Conservation (phyloP, 2,113 vertebrate species). For the Thamnophis sirtalis region DNA sequence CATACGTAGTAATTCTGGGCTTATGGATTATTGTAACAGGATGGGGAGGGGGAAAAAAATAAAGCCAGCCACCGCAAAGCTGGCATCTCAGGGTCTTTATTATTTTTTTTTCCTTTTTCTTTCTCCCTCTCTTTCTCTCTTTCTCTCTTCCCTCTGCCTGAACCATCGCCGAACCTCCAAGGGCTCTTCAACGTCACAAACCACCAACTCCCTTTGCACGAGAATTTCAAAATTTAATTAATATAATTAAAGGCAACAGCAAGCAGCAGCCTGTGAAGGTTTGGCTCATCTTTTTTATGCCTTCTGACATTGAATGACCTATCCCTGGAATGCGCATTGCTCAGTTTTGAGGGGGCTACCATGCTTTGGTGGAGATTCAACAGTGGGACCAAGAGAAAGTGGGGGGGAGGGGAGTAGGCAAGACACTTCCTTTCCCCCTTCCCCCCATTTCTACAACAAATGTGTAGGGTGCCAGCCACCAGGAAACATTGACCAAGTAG, state of each 20-base stretch:
- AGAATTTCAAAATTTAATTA: slow-evolving; percentile 94
- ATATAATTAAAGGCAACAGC: slow-evolving; percentile 97
- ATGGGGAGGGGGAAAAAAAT: slow-evolving; percentile 20
- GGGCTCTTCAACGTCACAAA: slow-evolving; percentile 77
- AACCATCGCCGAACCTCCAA: slow-evolving; percentile 65
- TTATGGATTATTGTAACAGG: slow-evolving; percentile 52
- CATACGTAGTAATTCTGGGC: slow-evolving; percentile 66
- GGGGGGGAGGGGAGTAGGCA: slow-evolving; percentile 49
- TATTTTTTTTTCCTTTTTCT: slow-evolving; percentile 13
- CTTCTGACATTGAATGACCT: slow-evolving; percentile 95
- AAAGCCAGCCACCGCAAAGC: slow-evolving; percentile 67
- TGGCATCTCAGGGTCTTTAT: slow-evolving; percentile 68
- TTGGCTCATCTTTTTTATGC: slow-evolving; percentile 88
- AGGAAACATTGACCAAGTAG: slow-evolving; percentile 69
- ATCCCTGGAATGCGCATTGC: slow-evolving; percentile 70
- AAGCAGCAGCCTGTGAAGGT: slow-evolving; percentile 95
- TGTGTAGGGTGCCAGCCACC: slow-evolving; percentile 49
- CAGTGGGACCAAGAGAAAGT: slow-evolving; percentile 45
- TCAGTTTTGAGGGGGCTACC: slow-evolving; percentile 63
- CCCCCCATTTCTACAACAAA: slow-evolving; percentile 76
- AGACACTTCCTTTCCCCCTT: slow-evolving; percentile 77
- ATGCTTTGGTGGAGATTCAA: slow-evolving; percentile 52
- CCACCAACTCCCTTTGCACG: slow-evolving; percentile 75
- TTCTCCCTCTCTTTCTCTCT: slow-evolving; percentile 21
- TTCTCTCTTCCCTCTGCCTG: slow-evolving; percentile 6